A percentile compares a stretch with the other conserved stretches of the same genome.
phyloP scores from a whole-genome alignment of 1,140 invertebrate genomes.

The Metaphire vulgaris region DNA sequence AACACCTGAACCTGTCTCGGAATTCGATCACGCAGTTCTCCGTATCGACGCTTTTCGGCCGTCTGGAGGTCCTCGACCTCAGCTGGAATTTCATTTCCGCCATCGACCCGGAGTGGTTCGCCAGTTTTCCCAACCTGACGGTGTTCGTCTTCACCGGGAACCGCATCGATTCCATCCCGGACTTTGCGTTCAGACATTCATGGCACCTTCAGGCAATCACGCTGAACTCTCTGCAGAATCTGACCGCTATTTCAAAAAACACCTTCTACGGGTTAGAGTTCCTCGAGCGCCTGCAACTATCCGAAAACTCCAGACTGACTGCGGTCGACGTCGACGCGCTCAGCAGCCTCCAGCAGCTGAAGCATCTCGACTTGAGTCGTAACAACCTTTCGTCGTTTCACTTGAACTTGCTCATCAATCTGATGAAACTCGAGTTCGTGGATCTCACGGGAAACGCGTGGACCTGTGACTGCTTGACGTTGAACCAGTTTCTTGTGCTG shows the following conservation, averaged over 20 bases:
- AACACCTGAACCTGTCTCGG: neutral
- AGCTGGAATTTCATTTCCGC: neutral
- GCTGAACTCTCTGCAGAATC: conserved; percentile 3
- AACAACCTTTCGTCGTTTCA: neutral
- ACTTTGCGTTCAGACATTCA: conserved; percentile 3
- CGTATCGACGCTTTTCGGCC: neutral
- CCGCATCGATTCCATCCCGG: neutral
- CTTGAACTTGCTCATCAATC: neutral
- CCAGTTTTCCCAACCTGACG: neutral
- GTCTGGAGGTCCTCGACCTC: neutral
- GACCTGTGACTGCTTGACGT: neutral
- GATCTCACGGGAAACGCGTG: neutral
- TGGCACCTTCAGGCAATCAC: neutral
- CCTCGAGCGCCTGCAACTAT: neutral
- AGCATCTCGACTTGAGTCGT: conserved; percentile 6
- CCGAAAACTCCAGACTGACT: neutral
- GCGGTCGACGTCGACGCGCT: neutral
- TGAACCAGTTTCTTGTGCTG: neutral
- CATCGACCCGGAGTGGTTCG: neutral
- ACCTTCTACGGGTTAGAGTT: neutral
- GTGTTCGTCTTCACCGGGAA: neutral
- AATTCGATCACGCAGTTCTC: neutral
- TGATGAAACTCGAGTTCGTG: neutral
- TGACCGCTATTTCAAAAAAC: neutral
- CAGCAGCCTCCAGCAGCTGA: neutral